Base-by-base conservation (phyloP, 2,888 invertebrate genomes). In the Synergus umbraculus region DNA sequence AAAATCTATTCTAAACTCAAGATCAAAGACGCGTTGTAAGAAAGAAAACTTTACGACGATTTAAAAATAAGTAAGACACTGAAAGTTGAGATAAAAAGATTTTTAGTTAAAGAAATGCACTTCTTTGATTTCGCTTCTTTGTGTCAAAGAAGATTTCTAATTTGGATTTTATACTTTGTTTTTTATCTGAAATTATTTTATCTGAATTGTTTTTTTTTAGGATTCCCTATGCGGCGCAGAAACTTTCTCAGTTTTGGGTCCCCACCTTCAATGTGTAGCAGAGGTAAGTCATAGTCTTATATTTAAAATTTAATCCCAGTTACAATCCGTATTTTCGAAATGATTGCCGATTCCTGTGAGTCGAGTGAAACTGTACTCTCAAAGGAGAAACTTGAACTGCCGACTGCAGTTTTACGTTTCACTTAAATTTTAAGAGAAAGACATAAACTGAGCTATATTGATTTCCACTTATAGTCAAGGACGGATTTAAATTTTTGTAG, bases 181-280 rank as follows among this genome's bases (percentile, higher is more conserved):
- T 44, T 46, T 67, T 46, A 67, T 13, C 9, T 29, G 29, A 49
- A 2, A 15, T 3, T 69, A 15, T 49, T 29, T 54, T 69, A 15
- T 37, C 7, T 44, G 22, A 41, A 44, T 66, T 81, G 64, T 46
- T 82, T 83, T 65, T 18, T 83, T 85, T 22, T 87, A 91, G 91
- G 87, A 87, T 88, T 88, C 89, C 89, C 79, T 88, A 91, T 91
- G 91, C 86, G 89, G 87, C 88, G 87, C 82, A 86, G 84, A 86
- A 87, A 84, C 85, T 84, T 83, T 83, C 81, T 85, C 84, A 83
- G 83, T 82, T 82, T 88, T 85, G 87, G 86, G 84, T 85, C 86
- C 78, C 82, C 87, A 79, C 86, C 87, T 76, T 81, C 77, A 79
- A 78, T 81, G 82, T 84, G 81, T 81, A 78, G 83, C 82, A 80